A percentile compares a stretch with the other conserved stretches of the same genome.
These are phyloP conservation scores for Drosophila nr. perissopoda DNA, from an alignment of 2,888 invertebrate species.

Conservation along the genomic window DNA sequence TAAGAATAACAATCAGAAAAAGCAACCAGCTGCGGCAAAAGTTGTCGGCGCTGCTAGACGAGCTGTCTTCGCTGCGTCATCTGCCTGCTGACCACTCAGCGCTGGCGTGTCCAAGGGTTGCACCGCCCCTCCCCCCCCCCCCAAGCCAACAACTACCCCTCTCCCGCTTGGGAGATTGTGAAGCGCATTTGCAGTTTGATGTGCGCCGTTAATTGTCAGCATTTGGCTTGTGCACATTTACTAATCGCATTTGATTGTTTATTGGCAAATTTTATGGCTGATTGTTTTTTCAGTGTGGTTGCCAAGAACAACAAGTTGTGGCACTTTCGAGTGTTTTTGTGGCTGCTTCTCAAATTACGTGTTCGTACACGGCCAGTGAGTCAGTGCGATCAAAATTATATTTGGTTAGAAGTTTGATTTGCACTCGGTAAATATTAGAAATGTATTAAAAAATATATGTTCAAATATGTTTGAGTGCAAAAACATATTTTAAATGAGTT, in stretches of 20 bases:
- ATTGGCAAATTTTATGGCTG: constrained; percentile 38
- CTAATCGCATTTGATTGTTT: constrained; percentile 75
- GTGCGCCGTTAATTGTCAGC: constrained; percentile 66
- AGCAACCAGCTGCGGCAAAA: constrained; percentile 14
- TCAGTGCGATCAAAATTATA: constrained; percentile 4
- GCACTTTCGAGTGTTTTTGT: neutral
- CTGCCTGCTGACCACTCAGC: constrained; percentile 46
- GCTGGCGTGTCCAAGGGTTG: constrained; percentile 43
- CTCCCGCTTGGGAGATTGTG: too few species aligned
- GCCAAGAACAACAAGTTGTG: constrained; percentile 7
- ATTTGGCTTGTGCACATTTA: constrained; percentile 68
- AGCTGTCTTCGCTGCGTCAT: constrained; percentile 75
- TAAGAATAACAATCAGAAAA: neutral
- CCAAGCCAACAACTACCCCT: neutral
- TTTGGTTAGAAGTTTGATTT: neutral
- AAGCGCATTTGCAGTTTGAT: constrained; percentile 51
- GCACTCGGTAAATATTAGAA: neutral
- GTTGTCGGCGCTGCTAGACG: constrained; percentile 51
- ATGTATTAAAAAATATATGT: neutral
- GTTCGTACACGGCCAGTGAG: constrained; percentile 18
- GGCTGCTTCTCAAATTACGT: constrained; percentile 35
- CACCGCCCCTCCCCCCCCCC: neutral
- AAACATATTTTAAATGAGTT: neutral
- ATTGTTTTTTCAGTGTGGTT: neutral
- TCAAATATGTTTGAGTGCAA: neutral